Evolutionary conservation across 2,113 vertebrate species (phyloP).

Genomic region (Myocastor coypus): DNA sequence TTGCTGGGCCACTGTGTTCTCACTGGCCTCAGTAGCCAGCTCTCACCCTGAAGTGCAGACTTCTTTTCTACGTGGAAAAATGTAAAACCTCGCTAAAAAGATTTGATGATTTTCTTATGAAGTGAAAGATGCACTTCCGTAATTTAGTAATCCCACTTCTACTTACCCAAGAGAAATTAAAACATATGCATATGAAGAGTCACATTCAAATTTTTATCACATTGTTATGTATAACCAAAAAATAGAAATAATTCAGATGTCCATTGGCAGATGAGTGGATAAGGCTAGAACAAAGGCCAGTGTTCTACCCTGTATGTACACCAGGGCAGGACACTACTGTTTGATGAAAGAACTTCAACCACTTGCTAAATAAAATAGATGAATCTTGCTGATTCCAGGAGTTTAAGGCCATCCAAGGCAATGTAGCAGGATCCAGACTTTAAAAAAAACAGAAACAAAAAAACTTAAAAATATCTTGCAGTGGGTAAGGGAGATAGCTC

Average conservation of each 20-base stretch:
- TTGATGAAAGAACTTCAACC: background rate
- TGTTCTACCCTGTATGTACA: background rate
- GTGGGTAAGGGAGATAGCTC: too few relatives aligned
- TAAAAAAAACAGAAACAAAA: too few relatives aligned
- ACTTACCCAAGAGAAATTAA: background rate
- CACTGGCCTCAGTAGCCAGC: too few relatives aligned
- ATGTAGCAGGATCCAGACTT: too few relatives aligned
- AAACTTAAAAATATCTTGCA: too few relatives aligned
- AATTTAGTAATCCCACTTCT: background rate
- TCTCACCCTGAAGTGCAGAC: background rate
- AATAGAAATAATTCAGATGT: background rate
- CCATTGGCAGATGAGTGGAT: background rate
- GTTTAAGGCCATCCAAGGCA: background rate
- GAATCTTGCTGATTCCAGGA: background rate
- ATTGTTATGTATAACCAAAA: background rate
- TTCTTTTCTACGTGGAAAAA: background rate
- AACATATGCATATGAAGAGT: background rate
- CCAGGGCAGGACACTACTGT: background rate
- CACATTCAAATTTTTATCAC: background rate
- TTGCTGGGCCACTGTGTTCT: background rate
- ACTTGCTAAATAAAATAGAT: background rate
- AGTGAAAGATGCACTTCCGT: background rate
- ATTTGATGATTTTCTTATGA: background rate
- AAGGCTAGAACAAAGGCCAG: background rate
- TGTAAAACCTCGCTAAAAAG: background rate